Percentiles rank a stretch among this genome's conserved stretches.
These are phyloP conservation scores for Cossypha heuglini DNA, from an alignment of 2,797 vertebrate species.

Conservation along the genomic window DNA sequence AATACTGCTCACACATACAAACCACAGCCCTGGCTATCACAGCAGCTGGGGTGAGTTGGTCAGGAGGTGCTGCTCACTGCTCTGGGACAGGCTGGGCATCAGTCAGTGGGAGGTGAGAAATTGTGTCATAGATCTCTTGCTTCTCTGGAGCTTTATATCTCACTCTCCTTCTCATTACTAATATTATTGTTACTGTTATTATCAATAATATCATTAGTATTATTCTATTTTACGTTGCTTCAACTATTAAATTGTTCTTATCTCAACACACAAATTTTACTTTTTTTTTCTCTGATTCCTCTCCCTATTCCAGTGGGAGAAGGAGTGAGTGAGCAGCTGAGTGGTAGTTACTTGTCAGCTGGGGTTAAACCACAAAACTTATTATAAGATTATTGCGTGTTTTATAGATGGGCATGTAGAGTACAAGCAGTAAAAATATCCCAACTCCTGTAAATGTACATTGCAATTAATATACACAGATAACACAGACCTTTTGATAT, in stretches of 20 bases:
- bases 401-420: not conserved
- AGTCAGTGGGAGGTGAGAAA: not conserved
- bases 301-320: not conserved
- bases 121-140: not conserved
- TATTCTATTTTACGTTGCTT: not conserved
- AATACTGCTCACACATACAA: not conserved
- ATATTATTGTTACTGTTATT: not conserved
- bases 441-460: not conserved
- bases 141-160: not conserved
- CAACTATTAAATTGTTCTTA: not conserved
- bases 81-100: not conserved
- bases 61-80: not conserved
- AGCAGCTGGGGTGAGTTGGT: not conserved
- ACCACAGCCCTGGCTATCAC: not conserved
- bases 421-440: not conserved
- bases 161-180: not conserved
- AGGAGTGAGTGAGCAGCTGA: not conserved
- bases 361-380: not conserved
- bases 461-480: not conserved
- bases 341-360: not conserved
- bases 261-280: accelerated
- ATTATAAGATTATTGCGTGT: not conserved
- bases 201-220: not conserved
- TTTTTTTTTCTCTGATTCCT: not conserved
- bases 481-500: not conserved